Evolutionary conservation across 2,113 vertebrate species (phyloP).

Genomic region (Pelmatolapia mariae): DNA sequence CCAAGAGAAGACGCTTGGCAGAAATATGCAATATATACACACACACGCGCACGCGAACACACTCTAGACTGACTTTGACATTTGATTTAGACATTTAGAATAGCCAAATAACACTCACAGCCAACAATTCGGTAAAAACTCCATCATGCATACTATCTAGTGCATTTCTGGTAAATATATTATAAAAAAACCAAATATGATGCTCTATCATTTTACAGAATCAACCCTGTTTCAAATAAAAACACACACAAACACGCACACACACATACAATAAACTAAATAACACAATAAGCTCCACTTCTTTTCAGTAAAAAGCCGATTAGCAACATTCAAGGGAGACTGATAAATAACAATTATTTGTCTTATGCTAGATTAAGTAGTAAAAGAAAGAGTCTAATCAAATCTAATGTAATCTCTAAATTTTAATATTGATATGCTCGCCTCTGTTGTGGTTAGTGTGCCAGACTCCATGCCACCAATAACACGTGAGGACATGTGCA

Average conservation of each 20-base stretch:
- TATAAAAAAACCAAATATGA: neutral
- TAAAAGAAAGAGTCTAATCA: neutral
- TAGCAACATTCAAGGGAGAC: neutral
- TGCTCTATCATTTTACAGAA: neutral
- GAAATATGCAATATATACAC: neutral
- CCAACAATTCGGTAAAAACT: neutral
- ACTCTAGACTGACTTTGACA: neutral
- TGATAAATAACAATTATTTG: neutral
- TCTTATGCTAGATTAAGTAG: neutral
- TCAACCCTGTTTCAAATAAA: neutral
- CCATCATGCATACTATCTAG: neutral
- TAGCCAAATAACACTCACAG: neutral
- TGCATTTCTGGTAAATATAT: neutral
- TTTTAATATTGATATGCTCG: neutral
- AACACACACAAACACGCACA: neutral
- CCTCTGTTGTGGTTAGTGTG: neutral
- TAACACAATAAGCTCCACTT: neutral
- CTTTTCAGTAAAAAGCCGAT: neutral
- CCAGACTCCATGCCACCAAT: neutral
- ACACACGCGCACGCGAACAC: accelerated
- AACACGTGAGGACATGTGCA: neutral
- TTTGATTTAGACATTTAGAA: neutral
- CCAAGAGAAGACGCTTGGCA: neutral
- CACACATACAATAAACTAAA: neutral
- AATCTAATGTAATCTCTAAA: neutral